Evolutionary conservation across 2,797 vertebrate species (phyloP).

Genomic region (Acipenser ruthenus): DNA sequence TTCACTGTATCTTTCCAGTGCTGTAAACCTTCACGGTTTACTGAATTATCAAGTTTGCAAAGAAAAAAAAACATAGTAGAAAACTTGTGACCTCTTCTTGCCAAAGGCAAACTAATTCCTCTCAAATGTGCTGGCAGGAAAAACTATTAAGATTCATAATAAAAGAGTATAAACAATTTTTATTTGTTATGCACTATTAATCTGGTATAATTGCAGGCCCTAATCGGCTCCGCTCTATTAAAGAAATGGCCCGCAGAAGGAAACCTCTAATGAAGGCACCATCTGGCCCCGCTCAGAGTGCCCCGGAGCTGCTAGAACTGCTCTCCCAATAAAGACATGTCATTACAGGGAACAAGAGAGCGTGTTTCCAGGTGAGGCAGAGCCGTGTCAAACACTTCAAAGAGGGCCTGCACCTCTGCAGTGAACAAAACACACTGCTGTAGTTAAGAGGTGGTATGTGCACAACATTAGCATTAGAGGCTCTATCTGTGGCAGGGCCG

Average conservation of each 20-base stretch:
- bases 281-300: constrained; percentile 38
- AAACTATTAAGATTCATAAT: constrained; percentile 60
- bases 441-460: too few species aligned
- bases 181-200: constrained; percentile 57
- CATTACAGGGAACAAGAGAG: neutral
- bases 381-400: too few species aligned
- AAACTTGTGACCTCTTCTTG: constrained; percentile 46
- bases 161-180: constrained; percentile 58
- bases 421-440: too few species aligned
- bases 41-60: too few species aligned
- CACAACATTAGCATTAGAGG: too few species aligned
- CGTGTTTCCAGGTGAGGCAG: too few species aligned
- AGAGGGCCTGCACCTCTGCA: too few species aligned
- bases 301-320: constrained; percentile 5
- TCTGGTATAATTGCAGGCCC: constrained; percentile 45
- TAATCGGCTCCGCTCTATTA: constrained; percentile 43
- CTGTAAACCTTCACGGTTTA: too few species aligned
- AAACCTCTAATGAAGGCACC: constrained; percentile 51
- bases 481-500: too few species aligned
- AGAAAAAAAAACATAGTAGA: constrained; percentile 4
- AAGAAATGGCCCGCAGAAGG: constrained; percentile 34
- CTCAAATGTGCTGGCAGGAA: constrained; percentile 44
- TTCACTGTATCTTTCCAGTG: too few species aligned
- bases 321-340: neutral
- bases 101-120: constrained; percentile 56